phyloP scores from a whole-genome alignment of 2,888 invertebrate genomes.

The Ariolimax columbianus region DNA sequence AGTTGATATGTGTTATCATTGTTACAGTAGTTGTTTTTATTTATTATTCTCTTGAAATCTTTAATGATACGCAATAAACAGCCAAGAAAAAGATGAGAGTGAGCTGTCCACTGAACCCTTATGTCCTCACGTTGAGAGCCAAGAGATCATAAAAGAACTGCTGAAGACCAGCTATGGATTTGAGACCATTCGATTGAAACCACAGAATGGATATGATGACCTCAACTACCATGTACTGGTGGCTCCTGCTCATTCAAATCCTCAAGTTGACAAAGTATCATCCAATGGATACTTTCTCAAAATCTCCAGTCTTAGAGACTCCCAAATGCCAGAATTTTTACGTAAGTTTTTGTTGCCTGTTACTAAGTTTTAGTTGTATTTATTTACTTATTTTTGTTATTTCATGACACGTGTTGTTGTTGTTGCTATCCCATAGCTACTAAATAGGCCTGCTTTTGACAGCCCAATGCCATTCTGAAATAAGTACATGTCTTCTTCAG shows the following conservation, averaged over 20 bases:
- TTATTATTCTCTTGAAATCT: background rate
- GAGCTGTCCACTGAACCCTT: background rate
- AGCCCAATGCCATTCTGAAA: too few species aligned
- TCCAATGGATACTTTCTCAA: conserved; percentile 84
- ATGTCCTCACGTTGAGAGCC: conserved; percentile 21
- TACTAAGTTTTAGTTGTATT: too few species aligned
- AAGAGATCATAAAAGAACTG: conserved; percentile 23
- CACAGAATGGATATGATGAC: conserved; percentile 88
- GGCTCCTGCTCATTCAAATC: conserved; percentile 77
- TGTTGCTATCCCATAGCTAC: too few species aligned
- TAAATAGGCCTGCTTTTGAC: too few species aligned
- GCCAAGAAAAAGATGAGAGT: background rate
- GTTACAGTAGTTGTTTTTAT: background rate
- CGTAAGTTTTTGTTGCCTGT: conserved; percentile 63
- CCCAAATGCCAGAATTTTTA: conserved; percentile 81
- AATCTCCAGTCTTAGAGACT: conserved; percentile 89
- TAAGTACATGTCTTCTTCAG: too few species aligned
- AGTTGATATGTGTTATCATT: background rate
- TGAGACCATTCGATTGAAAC: conserved; percentile 81
- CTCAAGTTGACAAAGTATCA: conserved; percentile 61
- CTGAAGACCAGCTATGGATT: conserved; percentile 82
- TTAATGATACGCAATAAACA: background rate
- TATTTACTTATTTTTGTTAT: too few species aligned
- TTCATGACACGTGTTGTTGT: too few species aligned
- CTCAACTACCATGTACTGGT: conserved; percentile 86